phyloP scores from a whole-genome alignment of 2,113 vertebrate species.

The Heterocephalus glaber region DNA sequence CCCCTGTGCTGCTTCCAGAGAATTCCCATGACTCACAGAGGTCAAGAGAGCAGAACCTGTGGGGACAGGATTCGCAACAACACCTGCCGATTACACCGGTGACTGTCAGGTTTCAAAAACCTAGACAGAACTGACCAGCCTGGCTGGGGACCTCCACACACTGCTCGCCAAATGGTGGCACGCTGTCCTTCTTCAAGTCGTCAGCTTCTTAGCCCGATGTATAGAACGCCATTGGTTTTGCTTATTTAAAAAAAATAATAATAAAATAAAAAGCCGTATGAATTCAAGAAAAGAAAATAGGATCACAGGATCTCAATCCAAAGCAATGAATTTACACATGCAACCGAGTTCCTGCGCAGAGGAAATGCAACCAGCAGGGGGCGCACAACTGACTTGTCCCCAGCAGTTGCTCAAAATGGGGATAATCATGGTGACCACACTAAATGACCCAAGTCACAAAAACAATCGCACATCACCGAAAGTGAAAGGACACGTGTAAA shows the following conservation, averaged over 20 bases:
- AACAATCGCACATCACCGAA: neutral
- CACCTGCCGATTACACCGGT: neutral
- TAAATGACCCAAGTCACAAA: neutral
- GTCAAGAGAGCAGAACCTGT: neutral
- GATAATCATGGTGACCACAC: neutral
- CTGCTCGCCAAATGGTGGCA: neutral
- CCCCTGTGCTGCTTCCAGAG: slow-evolving; percentile 50
- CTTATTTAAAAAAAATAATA: neutral
- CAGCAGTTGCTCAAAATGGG: neutral
- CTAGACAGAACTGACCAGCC: neutral
- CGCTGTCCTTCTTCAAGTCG: accelerated
- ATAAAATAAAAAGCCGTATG: neutral
- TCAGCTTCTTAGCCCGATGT: neutral
- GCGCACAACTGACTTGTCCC: neutral
- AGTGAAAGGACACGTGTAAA: neutral
- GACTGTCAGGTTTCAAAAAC: neutral
- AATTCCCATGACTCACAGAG: neutral
- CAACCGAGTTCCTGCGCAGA: neutral
- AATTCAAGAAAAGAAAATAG: neutral
- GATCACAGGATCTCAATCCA: neutral
- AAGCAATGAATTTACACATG: neutral
- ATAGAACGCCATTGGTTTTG: neutral
- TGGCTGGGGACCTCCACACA: too few species aligned
- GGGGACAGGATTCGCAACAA: neutral
- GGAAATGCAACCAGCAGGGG: slow-evolving; percentile 41